Evolutionary conservation across 2,797 vertebrate genomes (phyloP), one percentile per base, ranked within the genome.

Genomic region (Danionella dracula): DNA sequence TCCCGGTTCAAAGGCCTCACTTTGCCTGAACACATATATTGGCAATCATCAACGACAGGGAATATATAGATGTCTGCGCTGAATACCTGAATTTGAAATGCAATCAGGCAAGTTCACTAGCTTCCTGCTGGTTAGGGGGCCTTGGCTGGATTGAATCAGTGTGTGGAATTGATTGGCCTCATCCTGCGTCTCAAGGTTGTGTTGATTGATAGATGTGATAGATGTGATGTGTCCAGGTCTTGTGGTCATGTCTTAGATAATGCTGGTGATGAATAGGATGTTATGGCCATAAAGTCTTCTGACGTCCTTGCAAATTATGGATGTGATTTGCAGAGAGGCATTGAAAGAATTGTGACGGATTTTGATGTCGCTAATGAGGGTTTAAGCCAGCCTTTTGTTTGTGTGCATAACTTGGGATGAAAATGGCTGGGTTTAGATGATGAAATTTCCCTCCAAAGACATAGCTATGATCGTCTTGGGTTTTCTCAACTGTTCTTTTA

Each of bases 81-180:
- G 51, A 66, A 44, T 69, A 45, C 66, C 66, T 66, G 73, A 78
- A 80, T 81, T 79, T 66, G 68, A 77, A 79, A 82, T 84, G 74
- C 78, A 81, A 83, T 83, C 83, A 81, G 70, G 56, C 42, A 48
- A n/a, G 16, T 68, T 76, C 74, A 41, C 44, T 62, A 48, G 34
- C 32, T 20, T 60, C 69, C 60, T 46, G 51, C 68, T 68, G 63
- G 68, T 79, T 71, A 64, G 68, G 66, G 38, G 62, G 71, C 65
- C 37, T 45, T 53, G 38, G 42, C 57, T 58, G 72, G 70, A 75
- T 73, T 67, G 66, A 56, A 75, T 75, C 61, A 71, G 68, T 51
- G 65, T 57, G 64, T 35, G 8, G 70, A 62, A 63, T 70, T 70
- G 74, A 79, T 81, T 78, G 71, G 71, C 68, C 59, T 35, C 67